Evolutionary conservation across 2,113 vertebrate species (phyloP).

Genomic region (Python bivittatus): DNA sequence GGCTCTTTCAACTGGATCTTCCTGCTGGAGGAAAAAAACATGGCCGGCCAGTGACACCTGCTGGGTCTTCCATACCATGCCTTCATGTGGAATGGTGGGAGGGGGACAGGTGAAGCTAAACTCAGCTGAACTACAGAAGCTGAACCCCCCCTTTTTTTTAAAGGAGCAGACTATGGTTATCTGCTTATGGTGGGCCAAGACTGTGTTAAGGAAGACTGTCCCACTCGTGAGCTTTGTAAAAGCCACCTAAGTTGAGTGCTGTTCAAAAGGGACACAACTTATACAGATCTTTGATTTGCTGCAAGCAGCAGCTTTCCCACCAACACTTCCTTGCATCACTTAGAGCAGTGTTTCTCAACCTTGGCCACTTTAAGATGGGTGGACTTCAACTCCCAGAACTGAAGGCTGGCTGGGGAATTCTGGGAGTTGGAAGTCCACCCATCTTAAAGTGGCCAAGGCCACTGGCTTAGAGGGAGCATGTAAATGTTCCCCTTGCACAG

Average conservation of each 20-base stretch:
- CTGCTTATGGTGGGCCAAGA: too few relatives aligned
- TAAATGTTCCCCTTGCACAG: background rate
- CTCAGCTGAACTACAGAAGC: background rate
- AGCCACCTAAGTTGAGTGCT: background rate
- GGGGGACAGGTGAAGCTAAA: background rate
- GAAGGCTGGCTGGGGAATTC: too few relatives aligned
- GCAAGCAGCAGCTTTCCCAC: too few relatives aligned
- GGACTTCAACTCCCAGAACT: too few relatives aligned
- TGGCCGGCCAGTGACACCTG: conserved; percentile 24
- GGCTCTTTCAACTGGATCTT: background rate
- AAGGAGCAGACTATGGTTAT: background rate
- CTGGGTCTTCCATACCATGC: background rate
- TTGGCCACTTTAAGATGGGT: too few relatives aligned
- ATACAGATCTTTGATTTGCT: background rate
- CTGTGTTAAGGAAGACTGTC: too few relatives aligned
- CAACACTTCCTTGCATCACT: too few relatives aligned
- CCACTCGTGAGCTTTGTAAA: background rate
- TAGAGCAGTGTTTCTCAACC: too few relatives aligned
- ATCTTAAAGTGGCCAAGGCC: too few relatives aligned
- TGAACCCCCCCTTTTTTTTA: background rate
- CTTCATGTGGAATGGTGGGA: background rate
- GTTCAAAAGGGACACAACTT: background rate
- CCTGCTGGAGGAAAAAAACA: background rate
- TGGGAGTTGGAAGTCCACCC: too few relatives aligned
- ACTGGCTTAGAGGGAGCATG: too few relatives aligned